phyloP scores from a whole-genome alignment of 2,888 invertebrate species.

The Cerceris rybyensis region DNA sequence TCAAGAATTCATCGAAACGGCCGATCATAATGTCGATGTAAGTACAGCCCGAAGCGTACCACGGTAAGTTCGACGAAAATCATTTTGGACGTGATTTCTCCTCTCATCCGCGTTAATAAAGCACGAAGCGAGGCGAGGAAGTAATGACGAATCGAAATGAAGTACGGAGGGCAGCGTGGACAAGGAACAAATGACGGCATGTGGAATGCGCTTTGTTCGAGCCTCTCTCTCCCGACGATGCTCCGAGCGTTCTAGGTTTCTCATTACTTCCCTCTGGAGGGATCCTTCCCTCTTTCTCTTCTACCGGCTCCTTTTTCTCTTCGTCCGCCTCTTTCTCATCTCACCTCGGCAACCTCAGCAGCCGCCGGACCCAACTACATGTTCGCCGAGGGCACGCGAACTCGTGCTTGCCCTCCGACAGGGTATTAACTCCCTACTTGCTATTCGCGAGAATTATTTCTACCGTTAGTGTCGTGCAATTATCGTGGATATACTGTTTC shows the following conservation, averaged over 20 bases:
- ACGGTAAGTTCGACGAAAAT: neutral
- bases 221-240: conserved; percentile 64
- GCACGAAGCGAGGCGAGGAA: conserved; percentile 58
- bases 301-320: conserved; percentile 35
- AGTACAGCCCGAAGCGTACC: neutral
- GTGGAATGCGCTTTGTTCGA: conserved; percentile 80
- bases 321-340: conserved; percentile 60
- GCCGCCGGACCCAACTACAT: conserved; percentile 55
- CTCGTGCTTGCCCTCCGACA: conserved; percentile 61
- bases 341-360: conserved; percentile 70
- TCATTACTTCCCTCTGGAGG: conserved; percentile 38
- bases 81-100: conserved; percentile 9
- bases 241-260: conserved; percentile 57
- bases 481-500: neutral
- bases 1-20: too few relatives aligned
- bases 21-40: neutral
- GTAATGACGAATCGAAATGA: conserved; percentile 71
- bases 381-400: conserved; percentile 63
- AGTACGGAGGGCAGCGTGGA: conserved; percentile 65
- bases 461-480: conserved; percentile 5
- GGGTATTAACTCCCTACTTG: conserved; percentile 54
- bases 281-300: conserved; percentile 32
- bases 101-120: conserved; percentile 36
- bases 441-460: conserved; percentile 24
- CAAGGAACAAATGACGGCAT: conserved; percentile 77